Base-by-base conservation (phyloP, 2,888 invertebrate species). In the Eristalinus sepulchralis region DNA sequence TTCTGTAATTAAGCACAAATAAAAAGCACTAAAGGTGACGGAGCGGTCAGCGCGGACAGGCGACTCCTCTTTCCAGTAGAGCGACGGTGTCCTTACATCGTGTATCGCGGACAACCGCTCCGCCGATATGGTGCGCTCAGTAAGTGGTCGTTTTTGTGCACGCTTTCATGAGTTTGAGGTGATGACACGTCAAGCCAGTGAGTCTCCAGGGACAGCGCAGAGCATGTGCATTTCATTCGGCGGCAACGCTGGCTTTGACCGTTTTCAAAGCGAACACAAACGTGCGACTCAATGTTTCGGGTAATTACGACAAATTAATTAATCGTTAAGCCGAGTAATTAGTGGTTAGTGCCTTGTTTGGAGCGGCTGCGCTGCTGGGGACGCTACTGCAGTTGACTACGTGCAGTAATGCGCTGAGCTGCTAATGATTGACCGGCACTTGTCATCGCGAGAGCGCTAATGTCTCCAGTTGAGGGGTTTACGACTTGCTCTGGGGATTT, bases 221-320 rank as follows among this genome's bases (percentile, higher is more conserved):
- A 57, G 47, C 64, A 63, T 47, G 71, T 39, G 31, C 33, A 47
- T 17, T n/a, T 47, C 47, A n/a, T 0, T 27, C 55, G 13, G n/a
- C 22, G 27, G 13, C 33, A 17, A 39, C 62, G 57, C 20, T 80
- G 47, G 67, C 27, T 82, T 47, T 11, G 70, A 39, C 33, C 63
- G 33, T 72, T 72, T 72, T 27, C 66, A 60, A 36, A 31, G 63
- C 17, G 27, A 39, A 53, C 31, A 62, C 59, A 31, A 36, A 75
- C 57, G 57, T 57, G 60, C 31, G 24, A 33, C 71, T 76, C 63
- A 67, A 72, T 63, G 77, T 85, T 85, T 77, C 36, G 67, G 81
- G 53, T 81, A 72, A 80, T 77, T 81, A 77, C 81, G 81, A 85
- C 84, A 81, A 85, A 85, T 85, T 85, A 85, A 85, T 85, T 85